Conservation (phyloP, 2,797 vertebrate species). For the Acrocephalus scirpaceus region DNA sequence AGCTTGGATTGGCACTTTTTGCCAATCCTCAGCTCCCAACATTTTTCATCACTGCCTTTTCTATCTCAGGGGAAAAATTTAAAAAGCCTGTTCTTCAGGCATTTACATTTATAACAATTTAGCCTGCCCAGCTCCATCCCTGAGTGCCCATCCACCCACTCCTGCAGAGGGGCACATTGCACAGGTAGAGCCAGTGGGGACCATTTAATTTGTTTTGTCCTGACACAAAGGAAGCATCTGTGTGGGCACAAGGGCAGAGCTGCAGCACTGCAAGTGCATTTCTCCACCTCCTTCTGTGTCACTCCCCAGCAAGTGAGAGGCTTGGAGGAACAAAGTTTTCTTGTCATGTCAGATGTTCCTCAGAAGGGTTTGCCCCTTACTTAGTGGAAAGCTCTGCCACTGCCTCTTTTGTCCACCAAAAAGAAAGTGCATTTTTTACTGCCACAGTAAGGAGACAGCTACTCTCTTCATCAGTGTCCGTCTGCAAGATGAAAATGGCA, state of each 20-base stretch:
- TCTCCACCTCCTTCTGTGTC: neutral
- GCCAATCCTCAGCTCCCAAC: neutral
- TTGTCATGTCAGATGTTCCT: neutral
- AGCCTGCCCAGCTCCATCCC: neutral
- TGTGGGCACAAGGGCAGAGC: neutral
- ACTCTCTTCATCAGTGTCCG: neutral
- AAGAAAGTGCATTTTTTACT: neutral
- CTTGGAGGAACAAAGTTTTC: neutral
- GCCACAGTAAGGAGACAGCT: neutral
- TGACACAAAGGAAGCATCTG: neutral
- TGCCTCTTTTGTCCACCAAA: neutral
- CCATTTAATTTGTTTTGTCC: neutral
- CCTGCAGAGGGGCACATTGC: neutral
- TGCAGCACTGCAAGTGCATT: neutral
- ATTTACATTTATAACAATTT: neutral
- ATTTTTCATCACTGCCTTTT: neutral
- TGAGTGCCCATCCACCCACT: neutral
- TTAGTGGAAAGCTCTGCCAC: neutral
- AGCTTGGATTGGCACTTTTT: neutral
- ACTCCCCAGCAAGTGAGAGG: neutral
- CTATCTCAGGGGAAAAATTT: neutral
- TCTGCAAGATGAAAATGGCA: neutral
- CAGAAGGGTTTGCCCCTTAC: neutral
- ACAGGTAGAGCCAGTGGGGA: neutral
- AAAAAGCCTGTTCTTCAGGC: neutral